Conservation (phyloP, 2,113 vertebrate species). For the Diphyllodes magnificus region DNA sequence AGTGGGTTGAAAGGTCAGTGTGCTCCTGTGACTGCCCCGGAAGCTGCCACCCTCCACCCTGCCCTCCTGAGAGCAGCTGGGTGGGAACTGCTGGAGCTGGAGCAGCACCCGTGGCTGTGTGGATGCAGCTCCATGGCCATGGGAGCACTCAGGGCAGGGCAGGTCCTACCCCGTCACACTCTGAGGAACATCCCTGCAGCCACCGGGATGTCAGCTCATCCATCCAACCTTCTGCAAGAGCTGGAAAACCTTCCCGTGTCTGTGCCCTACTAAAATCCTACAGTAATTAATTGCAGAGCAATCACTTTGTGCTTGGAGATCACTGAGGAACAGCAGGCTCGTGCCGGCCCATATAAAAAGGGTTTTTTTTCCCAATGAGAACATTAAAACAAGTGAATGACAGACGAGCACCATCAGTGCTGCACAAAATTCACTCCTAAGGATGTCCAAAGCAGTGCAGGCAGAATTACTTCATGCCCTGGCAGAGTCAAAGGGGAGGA, state of each 20-base stretch:
- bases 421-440: background rate
- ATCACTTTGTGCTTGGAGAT: background rate
- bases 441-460: background rate
- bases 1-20: background rate
- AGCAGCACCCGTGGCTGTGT: fast-evolving
- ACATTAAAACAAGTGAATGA: background rate
- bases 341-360: background rate
- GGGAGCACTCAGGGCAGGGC: background rate
- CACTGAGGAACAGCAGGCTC: background rate
- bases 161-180: background rate
- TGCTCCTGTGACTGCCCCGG: background rate
- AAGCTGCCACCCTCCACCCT: background rate
- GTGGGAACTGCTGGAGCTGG: background rate
- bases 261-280: background rate
- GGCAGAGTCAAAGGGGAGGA: background rate
- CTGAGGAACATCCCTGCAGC: background rate
- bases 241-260: background rate
- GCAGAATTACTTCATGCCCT: background rate
- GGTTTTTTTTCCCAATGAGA: background rate
- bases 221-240: background rate
- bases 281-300: background rate
- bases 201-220: background rate
- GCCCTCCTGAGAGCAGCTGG: background rate
- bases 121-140: background rate
- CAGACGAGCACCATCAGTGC: background rate